These are phyloP conservation scores for Muraenolepis orangiensis DNA, from an alignment of 2,797 vertebrate genomes.

Conservation along the genomic window DNA sequence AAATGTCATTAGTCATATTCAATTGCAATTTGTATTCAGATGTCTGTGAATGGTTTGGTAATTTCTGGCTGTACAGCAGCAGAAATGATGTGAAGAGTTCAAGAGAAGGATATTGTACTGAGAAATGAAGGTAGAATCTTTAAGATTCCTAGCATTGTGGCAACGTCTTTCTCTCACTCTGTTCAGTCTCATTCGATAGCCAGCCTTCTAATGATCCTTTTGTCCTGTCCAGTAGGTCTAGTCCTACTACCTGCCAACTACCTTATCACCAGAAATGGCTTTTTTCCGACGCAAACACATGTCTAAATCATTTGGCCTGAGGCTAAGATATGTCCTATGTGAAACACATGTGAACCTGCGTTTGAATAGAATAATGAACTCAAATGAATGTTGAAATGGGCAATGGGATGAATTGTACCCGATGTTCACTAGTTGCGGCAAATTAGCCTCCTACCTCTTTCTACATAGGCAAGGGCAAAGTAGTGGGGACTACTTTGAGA, in stretches of 20 bases:
- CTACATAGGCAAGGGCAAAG: neutral
- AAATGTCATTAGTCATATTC: constrained; percentile 36
- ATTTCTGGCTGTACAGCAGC: constrained; percentile 30
- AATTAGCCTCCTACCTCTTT: constrained; percentile 30
- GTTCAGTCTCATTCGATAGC: neutral
- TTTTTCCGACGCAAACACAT: neutral
- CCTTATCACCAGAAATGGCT: neutral
- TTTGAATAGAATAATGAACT: neutral
- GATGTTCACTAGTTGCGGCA: neutral
- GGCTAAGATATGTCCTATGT: neutral
- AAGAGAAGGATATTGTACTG: constrained; percentile 22
- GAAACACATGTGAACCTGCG: neutral
- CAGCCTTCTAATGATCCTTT: neutral
- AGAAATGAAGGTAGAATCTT: constrained; percentile 27
- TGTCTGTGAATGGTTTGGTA: constrained; percentile 30
- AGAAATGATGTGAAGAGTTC: constrained; percentile 25
- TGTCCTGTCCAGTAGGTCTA: neutral
- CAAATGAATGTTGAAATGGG: neutral
- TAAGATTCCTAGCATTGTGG: constrained; percentile 38
- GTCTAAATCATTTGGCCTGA: neutral
- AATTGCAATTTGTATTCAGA: constrained; percentile 33
- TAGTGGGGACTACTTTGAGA: neutral
- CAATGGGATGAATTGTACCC: neutral
- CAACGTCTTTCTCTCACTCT: constrained; percentile 21
- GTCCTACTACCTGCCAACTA: neutral